Conservation (phyloP, 2,888 invertebrate genomes). For the Spodoptera exigua region DNA sequence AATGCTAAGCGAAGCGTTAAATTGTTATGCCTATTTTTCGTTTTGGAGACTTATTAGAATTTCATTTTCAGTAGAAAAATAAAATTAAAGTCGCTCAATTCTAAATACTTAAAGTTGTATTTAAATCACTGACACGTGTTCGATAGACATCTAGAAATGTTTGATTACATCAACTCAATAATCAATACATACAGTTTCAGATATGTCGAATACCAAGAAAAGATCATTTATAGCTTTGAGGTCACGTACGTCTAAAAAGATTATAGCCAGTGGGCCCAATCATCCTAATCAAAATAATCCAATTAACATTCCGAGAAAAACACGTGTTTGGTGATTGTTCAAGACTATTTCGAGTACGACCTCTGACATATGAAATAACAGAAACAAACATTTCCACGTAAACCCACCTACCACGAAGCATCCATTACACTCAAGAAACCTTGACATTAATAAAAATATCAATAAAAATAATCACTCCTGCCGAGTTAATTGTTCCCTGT, state of each 20-base stretch:
- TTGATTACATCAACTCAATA: too few species aligned
- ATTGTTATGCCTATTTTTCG: conserved; percentile 14
- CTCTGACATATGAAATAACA: conserved; percentile 1
- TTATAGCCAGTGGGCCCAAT: too few species aligned
- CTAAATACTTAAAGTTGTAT: too few species aligned
- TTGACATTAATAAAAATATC: conserved; percentile 63
- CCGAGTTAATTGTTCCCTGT: conserved; percentile 53
- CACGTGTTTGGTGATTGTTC: not conserved
- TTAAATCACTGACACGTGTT: too few species aligned
- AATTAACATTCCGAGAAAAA: conserved; percentile 11
- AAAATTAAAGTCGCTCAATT: too few species aligned
- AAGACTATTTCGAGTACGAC: conserved; percentile 17
- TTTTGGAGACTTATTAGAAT: conserved; percentile 3
- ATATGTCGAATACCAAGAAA: too few species aligned
- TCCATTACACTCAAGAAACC: conserved; percentile 17
- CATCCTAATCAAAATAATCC: too few species aligned
- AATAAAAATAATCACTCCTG: conserved; percentile 64
- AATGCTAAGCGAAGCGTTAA: conserved; percentile 18
- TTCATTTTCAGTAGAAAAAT: not conserved
- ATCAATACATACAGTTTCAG: not conserved
- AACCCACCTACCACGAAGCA: conserved; percentile 3
- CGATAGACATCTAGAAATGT: too few species aligned
- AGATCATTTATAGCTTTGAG: too few species aligned
- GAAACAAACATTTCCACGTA: conserved; percentile 1
- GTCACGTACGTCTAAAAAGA: too few species aligned